Evolutionary conservation across 2,797 vertebrate genomes (phyloP), one percentile per base, ranked within the genome.

Genomic region (Macroramphosus scolopax): DNA sequence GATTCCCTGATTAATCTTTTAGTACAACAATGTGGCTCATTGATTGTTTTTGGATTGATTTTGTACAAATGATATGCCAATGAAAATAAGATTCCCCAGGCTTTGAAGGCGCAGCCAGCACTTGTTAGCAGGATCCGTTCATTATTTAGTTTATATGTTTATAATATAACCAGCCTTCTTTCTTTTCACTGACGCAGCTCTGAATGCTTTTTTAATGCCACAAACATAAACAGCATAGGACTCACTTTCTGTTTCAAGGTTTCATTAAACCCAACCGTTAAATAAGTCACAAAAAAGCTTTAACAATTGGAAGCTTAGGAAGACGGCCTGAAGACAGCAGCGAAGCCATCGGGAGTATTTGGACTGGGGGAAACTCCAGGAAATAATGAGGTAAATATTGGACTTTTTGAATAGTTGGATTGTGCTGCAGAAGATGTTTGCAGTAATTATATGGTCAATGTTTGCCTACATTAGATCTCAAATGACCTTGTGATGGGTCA

Each of bases 381-480:
- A 30, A 54, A 75, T 80, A 79, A 83, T 80, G 52, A 78, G 61
- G 60, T 73, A 79, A 86, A 83, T 83, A 83, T 83, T 84, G 51
- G 58, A 72, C 58, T 69, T 69, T n/a, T 51, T 48, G 48, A 81
- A 61, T 51, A 52, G 60, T 61, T 61, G 22, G 43, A 74, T 57
- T 77, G 48, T 57, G 41, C 71, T 51, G 68, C 63, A 51, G 43
- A 45, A 51, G 63, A 68, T 82, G 66, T 81, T 78, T 82, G 79
- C 63, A 69, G 47, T 69, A 34, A 74, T 80, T 80, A 71, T 51
- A 56, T 34, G 42, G 40, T 42, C 67, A 68, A 58, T 77, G 65
- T 85, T 83, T 83, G 71, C 78, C 50, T 60, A 50, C 53, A 60
- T 61, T 68, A 43, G 28, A 64, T 62, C 44, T 66, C 17, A 55